Conservation (phyloP, 30 jellyfish, hydroid and myxozoan genomes). For the Nemopilema nomurai region DNA sequence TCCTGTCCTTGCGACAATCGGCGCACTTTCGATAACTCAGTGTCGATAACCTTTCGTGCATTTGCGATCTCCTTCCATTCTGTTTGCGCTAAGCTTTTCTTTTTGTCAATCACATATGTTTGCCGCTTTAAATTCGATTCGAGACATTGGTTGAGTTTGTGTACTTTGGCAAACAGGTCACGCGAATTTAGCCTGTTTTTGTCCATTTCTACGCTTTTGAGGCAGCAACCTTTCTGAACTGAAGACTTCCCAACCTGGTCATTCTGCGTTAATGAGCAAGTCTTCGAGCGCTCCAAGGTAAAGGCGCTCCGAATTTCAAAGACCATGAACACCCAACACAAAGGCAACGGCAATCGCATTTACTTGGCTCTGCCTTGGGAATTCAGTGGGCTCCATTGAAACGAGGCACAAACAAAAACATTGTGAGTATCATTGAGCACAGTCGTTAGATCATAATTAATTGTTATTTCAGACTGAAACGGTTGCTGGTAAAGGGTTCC, state of each 20-base stretch:
- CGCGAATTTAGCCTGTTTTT: not conserved
- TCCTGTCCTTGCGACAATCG: not conserved
- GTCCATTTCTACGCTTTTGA: not conserved
- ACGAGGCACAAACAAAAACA: not conserved
- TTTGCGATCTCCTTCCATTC: conserved; percentile 7
- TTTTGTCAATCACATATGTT: conserved; percentile 11
- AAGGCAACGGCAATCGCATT: not conserved
- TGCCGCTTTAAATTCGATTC: not conserved
- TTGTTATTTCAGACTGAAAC: not conserved
- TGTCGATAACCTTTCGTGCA: conserved; percentile 31
- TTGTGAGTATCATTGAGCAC: not conserved
- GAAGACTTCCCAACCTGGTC: not conserved
- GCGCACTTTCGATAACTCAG: not conserved
- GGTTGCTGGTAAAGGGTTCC: no score
- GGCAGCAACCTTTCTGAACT: not conserved
- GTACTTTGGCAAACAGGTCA: not conserved
- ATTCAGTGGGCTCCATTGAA: not conserved
- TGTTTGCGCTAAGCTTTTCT: conserved; percentile 1
- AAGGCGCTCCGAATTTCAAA: not conserved
- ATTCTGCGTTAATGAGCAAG: not conserved
- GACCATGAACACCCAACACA: not conserved
- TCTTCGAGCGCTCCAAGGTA: not conserved
- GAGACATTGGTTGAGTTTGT: not conserved
- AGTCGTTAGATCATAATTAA: not conserved
- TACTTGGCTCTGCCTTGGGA: not conserved